Base-by-base conservation (phyloP, 1,140 invertebrate species). In the Drosophila albomicans region DNA sequence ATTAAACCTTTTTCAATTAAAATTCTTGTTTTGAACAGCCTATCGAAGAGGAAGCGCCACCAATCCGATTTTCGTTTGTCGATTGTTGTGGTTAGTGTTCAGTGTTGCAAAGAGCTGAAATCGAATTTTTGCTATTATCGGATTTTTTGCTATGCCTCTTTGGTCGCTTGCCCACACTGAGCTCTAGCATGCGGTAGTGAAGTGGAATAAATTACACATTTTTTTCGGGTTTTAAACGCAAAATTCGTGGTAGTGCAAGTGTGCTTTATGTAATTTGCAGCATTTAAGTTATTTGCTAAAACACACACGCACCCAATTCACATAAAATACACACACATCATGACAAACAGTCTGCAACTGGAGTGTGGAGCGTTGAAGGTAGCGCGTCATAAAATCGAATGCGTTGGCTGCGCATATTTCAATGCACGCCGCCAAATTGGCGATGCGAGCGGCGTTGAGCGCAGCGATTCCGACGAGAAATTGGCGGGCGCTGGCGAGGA, bases 301-400 rank as follows among this genome's bases (percentile, higher is more conserved):
- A 35, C 32, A 58, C 57, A 20, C 51, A 45, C 38, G 41, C 25
- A 57, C 28, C 20, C 16, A 25, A 35, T 11, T 56, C 41, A 75
- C 43, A 38, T 10, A 38, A 38, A 10, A 32, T 7, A 32, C 30
- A 63, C 51, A 49, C 20, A 64, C 15, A 52, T 5, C 48, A 81
- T 81, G 79, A 81, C 76, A 16, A 73, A 79, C 68, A 80, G 75
- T 70, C 28, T 79, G 38, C 70, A 80, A 38, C 78, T 89, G 45
- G 72, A 79, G 66, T 78, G 58, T 13, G 3, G 67, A 57, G 68
- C 78, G 59, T 69, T 89, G 67, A 89, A 85, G 75, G 86, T 89
- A 72, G 75, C 68, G 96, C 15, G 96, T 96, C 10, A 95, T 93
- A 93, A 77, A 93, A 94, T 71, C 93, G 94, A 94, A 92, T 93